Evolutionary conservation across 37 sponge, comb jelly and placozoan species (phyloP).

Genomic region (Axinella damicornis): DNA sequence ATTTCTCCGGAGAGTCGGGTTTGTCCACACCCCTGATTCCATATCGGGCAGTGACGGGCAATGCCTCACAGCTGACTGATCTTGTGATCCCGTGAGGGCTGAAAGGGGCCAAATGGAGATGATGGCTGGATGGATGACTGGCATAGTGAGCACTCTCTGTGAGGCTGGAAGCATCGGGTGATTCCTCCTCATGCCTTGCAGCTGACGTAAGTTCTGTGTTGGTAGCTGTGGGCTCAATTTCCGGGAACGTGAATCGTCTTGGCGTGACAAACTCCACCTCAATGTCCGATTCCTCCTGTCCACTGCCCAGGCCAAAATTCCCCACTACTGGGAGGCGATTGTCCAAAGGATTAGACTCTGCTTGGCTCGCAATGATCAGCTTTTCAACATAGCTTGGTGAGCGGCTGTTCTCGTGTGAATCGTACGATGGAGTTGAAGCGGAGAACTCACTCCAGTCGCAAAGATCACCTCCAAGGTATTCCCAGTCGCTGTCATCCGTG

Average conservation of each 20-base stretch:
- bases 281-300: not conserved
- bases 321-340: too few species aligned
- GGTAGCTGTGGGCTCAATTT: too few species aligned
- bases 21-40: too few species aligned
- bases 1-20: too few species aligned
- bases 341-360: not conserved
- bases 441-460: constrained; percentile 30
- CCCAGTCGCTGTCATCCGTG: constrained; percentile 47
- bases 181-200: not conserved
- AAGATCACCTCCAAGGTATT: constrained; percentile 3
- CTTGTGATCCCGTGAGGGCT: too few species aligned
- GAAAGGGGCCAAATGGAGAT: too few species aligned
- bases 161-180: not conserved
- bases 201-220: not conserved
- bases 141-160: constrained; percentile 5
- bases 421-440: not conserved
- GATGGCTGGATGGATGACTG: too few species aligned
- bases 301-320: too few species aligned
- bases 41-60: too few species aligned
- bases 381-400: too few species aligned
- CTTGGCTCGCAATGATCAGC: not conserved
- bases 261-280: not conserved
- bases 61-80: too few species aligned
- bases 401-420: not conserved
- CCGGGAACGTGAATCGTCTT: not conserved